Base-by-base conservation (phyloP, 2,888 invertebrate genomes). In the Diachrysia chrysitis region DNA sequence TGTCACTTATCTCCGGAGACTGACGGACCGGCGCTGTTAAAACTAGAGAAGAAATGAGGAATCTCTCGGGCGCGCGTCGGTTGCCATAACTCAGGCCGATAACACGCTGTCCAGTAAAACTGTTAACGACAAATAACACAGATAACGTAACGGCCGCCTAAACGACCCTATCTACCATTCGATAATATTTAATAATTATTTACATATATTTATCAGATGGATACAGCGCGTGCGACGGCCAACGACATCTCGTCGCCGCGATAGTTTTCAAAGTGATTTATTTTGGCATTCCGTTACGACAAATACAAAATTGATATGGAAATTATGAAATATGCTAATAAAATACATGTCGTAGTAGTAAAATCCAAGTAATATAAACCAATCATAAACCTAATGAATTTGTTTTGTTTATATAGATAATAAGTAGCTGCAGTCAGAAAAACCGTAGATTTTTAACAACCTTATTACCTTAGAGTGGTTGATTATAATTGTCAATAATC, bases 171-270 rank as follows among this genome's bases (percentile, higher is more conserved):
- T 94, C 93, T 90, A 86, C 85, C 89, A 84, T 90, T 88, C 87
- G 93, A 94, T 93, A 92, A 93, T 93, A 94, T 94, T 94, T 94
- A 91, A 94, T 94, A 94, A 94, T 94, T 93, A 95, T 94, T 93
- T 92, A 93, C 91, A 90, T 90, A 87, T 87, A 89, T 89, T 90
- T 93, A 95, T 94, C 95, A 89, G 94, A 95, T 94, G 89, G 85
- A 88, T 85, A 83, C 85, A 87, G 84, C 90, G 89, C 91, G 92
- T 91, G 91, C 90, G 86, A 77, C 80, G 81, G 79, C 81, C 76
- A 82, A 77, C 85, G 88, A 85, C 88, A 85, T 87, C 89, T 87
- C 87, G 88, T 88, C 86, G 87, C 87, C 85, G 84, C 83, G 77
- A 84, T 82, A 83, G 82, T 86, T 87, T 85, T 75, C 79, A 83